Percentiles rank a stretch among this genome's conserved stretches.
Evolutionary conservation across 1,140 invertebrate species (phyloP).

Genomic region (Drosophila repleta): DNA sequence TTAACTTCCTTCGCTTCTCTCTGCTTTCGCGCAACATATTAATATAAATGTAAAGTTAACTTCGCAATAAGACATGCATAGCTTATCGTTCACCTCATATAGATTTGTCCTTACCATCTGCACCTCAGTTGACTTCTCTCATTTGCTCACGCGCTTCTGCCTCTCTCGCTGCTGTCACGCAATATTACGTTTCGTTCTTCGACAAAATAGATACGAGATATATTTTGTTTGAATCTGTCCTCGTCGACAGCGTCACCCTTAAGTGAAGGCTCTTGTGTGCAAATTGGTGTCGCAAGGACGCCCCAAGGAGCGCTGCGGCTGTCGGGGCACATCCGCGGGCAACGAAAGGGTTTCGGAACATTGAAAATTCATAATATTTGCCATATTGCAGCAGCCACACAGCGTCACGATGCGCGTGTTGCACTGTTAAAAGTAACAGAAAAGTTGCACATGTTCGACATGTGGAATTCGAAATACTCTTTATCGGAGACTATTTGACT

Average conservation of each 20-base stretch:
- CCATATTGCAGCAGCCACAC: constrained; percentile 23
- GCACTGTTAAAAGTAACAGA: not conserved
- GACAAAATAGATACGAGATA: not conserved
- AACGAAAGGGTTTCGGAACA: constrained; percentile 33
- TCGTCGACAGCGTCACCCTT: not conserved
- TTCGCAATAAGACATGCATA: too few relatives aligned
- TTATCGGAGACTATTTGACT: not conserved
- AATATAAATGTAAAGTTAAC: too few relatives aligned
- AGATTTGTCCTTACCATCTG: too few relatives aligned
- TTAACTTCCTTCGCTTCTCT: too few relatives aligned
- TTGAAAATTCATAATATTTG: constrained; percentile 71
- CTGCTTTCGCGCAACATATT: too few relatives aligned
- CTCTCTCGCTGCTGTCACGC: not conserved
- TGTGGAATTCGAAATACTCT: not conserved
- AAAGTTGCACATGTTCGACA: not conserved
- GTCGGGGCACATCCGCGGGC: constrained; percentile 6
- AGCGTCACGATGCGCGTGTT: constrained; percentile 8
- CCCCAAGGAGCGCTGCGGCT: constrained; percentile 20
- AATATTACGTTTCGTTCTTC: not conserved
- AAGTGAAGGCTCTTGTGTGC: constrained; percentile 23
- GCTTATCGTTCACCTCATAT: too few relatives aligned
- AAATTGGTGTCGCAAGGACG: constrained; percentile 50
- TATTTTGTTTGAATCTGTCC: constrained; percentile 1
- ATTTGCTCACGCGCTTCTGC: not conserved
- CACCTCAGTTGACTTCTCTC: too few relatives aligned